phyloP scores from a whole-genome alignment of 2,888 invertebrate genomes.

The Molanna angustata region DNA sequence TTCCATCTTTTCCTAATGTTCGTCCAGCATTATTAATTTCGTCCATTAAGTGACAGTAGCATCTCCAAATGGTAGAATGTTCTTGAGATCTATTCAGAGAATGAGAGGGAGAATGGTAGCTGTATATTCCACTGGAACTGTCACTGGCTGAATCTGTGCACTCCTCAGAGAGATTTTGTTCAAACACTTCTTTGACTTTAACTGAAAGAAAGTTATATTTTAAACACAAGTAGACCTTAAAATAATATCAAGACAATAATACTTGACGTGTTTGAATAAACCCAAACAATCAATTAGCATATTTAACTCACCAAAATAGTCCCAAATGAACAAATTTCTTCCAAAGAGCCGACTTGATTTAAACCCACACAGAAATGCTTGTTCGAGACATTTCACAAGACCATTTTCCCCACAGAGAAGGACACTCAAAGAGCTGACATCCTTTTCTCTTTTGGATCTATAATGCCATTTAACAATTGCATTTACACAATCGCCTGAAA shows the following conservation, averaged over 20 bases:
- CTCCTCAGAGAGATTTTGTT: conserved; percentile 67
- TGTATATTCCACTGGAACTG: conserved; percentile 31
- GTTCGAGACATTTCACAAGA: conserved; percentile 88
- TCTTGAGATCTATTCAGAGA: conserved; percentile 53
- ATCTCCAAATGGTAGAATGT: conserved; percentile 74
- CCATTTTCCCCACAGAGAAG: conserved; percentile 95
- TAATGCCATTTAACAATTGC: conserved; percentile 96
- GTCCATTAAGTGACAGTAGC: conserved; percentile 85
- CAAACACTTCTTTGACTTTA: conserved; percentile 77
- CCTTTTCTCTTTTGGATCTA: conserved; percentile 78
- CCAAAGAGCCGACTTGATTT: conserved; percentile 91
- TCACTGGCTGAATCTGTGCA: conserved; percentile 39
- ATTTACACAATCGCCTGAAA: conserved; percentile 89
- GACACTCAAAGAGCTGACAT: conserved; percentile 81
- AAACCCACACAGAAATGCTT: conserved; percentile 94
- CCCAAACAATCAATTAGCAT: too few relatives aligned
- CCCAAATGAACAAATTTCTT: conserved; percentile 95
- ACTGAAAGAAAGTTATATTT: too few relatives aligned
- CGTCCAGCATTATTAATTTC: conserved; percentile 81
- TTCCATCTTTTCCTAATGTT: conserved; percentile 94
- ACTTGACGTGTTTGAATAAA: too few relatives aligned
- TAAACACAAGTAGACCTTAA: too few relatives aligned
- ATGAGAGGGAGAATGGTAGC: conserved; percentile 37
- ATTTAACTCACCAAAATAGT: conserved; percentile 88
- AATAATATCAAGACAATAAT: too few relatives aligned